phyloP scores from a whole-genome alignment of 2,888 invertebrate species.

The Spicauda simplicius region DNA sequence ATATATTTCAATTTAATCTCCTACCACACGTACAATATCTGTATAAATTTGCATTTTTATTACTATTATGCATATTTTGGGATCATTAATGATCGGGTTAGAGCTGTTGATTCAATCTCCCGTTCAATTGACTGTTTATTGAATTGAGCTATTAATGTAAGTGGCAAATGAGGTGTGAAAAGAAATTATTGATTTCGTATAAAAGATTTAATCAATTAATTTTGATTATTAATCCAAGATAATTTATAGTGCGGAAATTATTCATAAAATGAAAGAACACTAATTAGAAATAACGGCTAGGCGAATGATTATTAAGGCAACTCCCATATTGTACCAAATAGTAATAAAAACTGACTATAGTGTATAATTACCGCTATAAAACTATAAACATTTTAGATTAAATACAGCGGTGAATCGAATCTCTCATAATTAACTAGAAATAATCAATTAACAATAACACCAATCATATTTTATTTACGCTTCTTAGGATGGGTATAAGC shows the following conservation, averaged over 20 bases:
- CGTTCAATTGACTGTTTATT: conserved; percentile 41
- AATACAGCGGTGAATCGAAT: conserved; percentile 9
- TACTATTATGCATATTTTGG: conserved; percentile 56
- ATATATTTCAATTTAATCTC: conserved; percentile 39
- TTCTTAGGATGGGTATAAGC: not conserved
- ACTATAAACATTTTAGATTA: conserved; percentile 5
- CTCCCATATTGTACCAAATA: conserved; percentile 21
- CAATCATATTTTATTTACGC: not conserved
- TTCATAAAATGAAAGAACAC: not conserved
- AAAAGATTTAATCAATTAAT: conserved; percentile 12
- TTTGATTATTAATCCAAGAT: not conserved
- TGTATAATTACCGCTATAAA: conserved; percentile 9
- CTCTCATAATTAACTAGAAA: conserved; percentile 2
- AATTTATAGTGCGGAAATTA: conserved; percentile 3
- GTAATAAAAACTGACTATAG: conserved; percentile 2
- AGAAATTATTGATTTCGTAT: conserved; percentile 19
- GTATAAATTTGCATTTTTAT: conserved; percentile 68
- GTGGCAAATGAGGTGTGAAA: conserved; percentile 20
- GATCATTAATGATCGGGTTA: conserved; percentile 45
- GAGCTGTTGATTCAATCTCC: conserved; percentile 2
- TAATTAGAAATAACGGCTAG: conserved; percentile 1
- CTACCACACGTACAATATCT: conserved; percentile 53
- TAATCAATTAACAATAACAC: conserved; percentile 2
- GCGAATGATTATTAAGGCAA: not conserved
- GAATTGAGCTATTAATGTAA: conserved; percentile 34